phyloP scores from a whole-genome alignment of 2,113 vertebrate genomes.

The Calyptommatus sinebrachiatus region DNA sequence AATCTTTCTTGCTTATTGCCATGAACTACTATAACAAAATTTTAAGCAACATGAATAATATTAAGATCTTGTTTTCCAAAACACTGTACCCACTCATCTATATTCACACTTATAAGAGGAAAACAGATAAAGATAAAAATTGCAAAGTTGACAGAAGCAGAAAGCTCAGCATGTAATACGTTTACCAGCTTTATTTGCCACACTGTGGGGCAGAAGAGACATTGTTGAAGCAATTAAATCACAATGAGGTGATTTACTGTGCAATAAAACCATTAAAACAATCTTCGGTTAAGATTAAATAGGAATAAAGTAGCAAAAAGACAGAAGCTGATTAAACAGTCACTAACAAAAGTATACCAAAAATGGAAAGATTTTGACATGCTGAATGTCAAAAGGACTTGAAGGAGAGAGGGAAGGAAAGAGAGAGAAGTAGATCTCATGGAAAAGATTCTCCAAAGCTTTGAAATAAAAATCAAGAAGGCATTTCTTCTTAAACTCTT shows the following conservation, averaged over 20 bases:
- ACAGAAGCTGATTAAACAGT: background rate
- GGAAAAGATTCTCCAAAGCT: background rate
- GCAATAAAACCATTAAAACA: background rate
- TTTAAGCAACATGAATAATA: background rate
- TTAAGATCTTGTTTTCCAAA: background rate
- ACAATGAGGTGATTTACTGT: background rate
- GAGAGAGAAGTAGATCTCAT: background rate
- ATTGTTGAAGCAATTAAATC: background rate
- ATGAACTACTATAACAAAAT: too few species aligned
- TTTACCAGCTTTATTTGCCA: background rate
- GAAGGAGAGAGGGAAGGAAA: too few species aligned
- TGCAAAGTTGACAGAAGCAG: background rate
- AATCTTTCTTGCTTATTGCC: too few species aligned
- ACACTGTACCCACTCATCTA: background rate
- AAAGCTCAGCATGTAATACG: background rate
- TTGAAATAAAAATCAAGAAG: background rate
- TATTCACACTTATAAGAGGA: background rate
- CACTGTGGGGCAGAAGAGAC: background rate
- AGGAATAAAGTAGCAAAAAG: background rate
- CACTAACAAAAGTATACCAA: background rate
- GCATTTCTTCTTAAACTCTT: background rate
- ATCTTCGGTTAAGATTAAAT: background rate
- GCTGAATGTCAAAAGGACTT: background rate
- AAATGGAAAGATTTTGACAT: background rate
- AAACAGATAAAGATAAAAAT: background rate